These are phyloP conservation scores for Cistogaster globosa DNA, from an alignment of 2,888 invertebrate species.

Conservation along the genomic window DNA sequence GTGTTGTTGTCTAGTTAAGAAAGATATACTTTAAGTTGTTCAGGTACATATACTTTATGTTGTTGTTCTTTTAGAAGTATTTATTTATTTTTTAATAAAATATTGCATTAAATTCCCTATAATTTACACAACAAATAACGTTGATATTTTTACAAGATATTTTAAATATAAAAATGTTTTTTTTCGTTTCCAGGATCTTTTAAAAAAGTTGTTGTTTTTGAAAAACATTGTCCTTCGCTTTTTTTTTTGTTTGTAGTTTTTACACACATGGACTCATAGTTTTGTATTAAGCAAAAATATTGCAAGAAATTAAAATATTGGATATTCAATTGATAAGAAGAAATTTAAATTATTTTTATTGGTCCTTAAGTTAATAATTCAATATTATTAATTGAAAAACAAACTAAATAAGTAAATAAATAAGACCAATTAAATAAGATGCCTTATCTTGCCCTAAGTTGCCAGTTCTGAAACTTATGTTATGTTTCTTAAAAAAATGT, in stretches of 20 bases:
- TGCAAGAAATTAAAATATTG: too few relatives aligned
- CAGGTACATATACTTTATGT: conserved; percentile 70
- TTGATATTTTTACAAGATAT: conserved; percentile 52
- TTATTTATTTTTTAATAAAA: conserved; percentile 17
- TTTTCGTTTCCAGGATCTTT: conserved; percentile 61
- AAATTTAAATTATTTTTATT: too few relatives aligned
- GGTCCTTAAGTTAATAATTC: too few relatives aligned
- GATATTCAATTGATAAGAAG: too few relatives aligned
- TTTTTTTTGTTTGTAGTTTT: neutral
- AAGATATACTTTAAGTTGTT: conserved; percentile 69
- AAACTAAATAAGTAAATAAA: too few relatives aligned
- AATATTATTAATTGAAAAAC: too few relatives aligned
- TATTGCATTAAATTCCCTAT: conserved; percentile 67
- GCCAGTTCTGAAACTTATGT: too few relatives aligned
- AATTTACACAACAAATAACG: conserved; percentile 69
- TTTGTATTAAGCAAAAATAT: too few relatives aligned
- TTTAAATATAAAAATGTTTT: conserved; percentile 54
- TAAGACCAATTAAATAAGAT: too few relatives aligned
- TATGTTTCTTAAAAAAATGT: too few relatives aligned
- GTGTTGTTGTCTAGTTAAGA: conserved; percentile 57
- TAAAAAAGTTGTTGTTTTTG: conserved; percentile 60
- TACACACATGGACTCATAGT: neutral
- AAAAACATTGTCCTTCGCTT: conserved; percentile 38
- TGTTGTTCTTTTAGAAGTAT: conserved; percentile 57
- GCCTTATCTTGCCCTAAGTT: too few relatives aligned